Percentiles rank a stretch among this genome's conserved stretches.
phyloP scores from a whole-genome alignment of 2,797 vertebrate genomes.

The Phalanger gymnotis region DNA sequence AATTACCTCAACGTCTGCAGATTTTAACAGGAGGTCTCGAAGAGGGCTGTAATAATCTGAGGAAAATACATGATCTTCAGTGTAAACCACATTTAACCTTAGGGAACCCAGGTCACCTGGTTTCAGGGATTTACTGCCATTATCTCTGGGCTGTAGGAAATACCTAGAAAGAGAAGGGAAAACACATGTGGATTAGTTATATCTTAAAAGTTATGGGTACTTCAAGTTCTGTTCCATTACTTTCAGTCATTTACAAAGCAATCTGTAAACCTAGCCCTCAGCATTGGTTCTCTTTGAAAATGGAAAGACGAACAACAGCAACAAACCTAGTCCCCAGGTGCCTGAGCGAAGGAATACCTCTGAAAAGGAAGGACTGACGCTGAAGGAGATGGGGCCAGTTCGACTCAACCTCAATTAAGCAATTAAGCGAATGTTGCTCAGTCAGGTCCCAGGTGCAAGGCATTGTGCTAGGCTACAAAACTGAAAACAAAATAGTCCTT shows the following conservation, averaged over 20 bases:
- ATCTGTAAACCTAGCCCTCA: not conserved
- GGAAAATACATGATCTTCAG: conserved; percentile 98
- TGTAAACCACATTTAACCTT: conserved; percentile 97
- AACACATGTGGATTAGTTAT: not conserved
- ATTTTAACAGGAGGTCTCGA: conserved; percentile 93
- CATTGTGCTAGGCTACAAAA: not conserved
- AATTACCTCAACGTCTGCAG: conserved; percentile 92
- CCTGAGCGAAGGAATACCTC: not conserved
- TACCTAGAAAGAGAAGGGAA: conserved; percentile 87
- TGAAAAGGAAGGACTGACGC: not conserved
- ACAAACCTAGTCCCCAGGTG: not conserved
- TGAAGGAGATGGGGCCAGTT: not conserved
- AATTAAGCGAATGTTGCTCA: not conserved
- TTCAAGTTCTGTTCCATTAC: not conserved
- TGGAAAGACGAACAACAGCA: not conserved
- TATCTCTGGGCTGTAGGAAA: conserved; percentile 97
- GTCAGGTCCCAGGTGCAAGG: not conserved
- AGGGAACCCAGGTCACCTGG: conserved; percentile 96
- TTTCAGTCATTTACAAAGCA: not conserved
- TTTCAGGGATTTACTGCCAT: conserved; percentile 94
- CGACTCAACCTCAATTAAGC: not conserved
- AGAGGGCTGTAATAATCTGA: conserved; percentile 95
- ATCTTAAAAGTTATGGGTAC: not conserved
- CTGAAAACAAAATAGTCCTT: not conserved
- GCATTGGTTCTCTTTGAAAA: not conserved